A percentile compares a stretch with the other conserved stretches of the same genome.
Evolutionary conservation across 2,888 invertebrate genomes (phyloP).

Genomic region (Tenthredo mesomela): DNA sequence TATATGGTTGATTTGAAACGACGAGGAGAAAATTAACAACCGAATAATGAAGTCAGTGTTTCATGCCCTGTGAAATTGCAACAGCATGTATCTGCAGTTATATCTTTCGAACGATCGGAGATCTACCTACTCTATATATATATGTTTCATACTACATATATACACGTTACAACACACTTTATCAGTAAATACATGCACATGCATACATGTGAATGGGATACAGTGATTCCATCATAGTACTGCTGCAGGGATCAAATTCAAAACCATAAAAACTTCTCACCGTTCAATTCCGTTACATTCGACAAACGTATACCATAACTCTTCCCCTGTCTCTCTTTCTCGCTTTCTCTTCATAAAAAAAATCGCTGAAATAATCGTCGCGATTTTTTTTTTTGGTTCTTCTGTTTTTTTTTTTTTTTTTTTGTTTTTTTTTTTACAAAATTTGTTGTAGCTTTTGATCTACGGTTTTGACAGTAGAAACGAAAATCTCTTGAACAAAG

Average conservation of each 20-base stretch:
- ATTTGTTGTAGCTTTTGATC: neutral
- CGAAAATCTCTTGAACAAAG: too few species aligned
- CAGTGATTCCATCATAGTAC: constrained; percentile 20
- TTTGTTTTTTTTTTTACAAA: neutral
- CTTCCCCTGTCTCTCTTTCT: neutral
- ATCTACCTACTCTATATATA: neutral
- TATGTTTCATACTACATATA: too few species aligned
- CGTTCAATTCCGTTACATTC: constrained; percentile 32
- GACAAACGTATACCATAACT: neutral
- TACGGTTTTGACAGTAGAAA: neutral
- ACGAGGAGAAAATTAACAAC: constrained; percentile 72
- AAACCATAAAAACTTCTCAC: constrained; percentile 61
- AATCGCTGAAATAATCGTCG: neutral
- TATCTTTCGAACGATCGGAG: neutral
- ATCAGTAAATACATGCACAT: constrained; percentile 3
- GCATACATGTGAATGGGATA: neutral
- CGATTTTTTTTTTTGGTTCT: neutral
- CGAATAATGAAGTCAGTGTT: constrained; percentile 78
- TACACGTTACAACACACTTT: neutral
- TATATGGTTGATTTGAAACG: constrained; percentile 26
- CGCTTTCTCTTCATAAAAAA: neutral
- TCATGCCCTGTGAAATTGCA: constrained; percentile 77
- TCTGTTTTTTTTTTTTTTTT: constrained; percentile 1
- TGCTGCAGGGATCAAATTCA: neutral
- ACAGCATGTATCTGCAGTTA: neutral